phyloP scores from a whole-genome alignment of 1,140 invertebrate species.

The Phymastichus coffea region DNA sequence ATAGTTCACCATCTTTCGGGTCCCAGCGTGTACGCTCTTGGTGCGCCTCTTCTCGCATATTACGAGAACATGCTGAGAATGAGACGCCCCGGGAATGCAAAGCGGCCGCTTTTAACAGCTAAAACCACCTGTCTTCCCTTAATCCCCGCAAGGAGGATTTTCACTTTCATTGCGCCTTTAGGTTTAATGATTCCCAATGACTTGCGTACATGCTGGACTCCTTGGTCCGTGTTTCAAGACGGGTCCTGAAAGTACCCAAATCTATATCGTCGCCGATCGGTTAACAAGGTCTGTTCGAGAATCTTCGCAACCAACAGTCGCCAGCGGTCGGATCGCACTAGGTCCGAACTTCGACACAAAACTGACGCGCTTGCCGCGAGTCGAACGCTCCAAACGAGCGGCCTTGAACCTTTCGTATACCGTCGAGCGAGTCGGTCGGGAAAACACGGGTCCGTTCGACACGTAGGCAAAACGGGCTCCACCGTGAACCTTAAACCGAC shows the following conservation, averaged over 20 bases:
- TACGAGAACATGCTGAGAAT: too few relatives aligned
- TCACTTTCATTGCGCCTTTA: constrained; percentile 70
- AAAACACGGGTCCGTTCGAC: constrained; percentile 13
- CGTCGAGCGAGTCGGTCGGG: constrained; percentile 35
- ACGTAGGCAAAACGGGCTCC: background rate
- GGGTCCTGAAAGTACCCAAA: constrained; percentile 71
- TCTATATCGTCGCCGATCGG: constrained; percentile 59
- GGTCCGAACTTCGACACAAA: constrained; percentile 33
- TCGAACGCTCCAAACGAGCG: constrained; percentile 38
- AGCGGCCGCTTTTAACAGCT: constrained; percentile 48
- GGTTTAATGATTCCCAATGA: constrained; percentile 66
- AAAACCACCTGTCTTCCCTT: constrained; percentile 52
- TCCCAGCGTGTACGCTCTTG: constrained; percentile 74
- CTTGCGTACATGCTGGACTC: constrained; percentile 84
- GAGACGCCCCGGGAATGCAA: constrained; percentile 57
- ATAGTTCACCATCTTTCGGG: constrained; percentile 92
- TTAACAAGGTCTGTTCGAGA: constrained; percentile 50
- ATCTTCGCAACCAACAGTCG: constrained; percentile 49
- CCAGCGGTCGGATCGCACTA: constrained; percentile 39
- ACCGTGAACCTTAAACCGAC: constrained; percentile 45
- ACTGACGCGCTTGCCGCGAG: constrained; percentile 38
- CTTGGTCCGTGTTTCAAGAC: constrained; percentile 95
- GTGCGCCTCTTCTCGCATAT: constrained; percentile 60
- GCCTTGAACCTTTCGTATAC: constrained; percentile 34
- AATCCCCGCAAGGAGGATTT: constrained; percentile 45